Evolutionary conservation across 2,797 vertebrate species (phyloP).

Genomic region (Rhinoraja longicauda): DNA sequence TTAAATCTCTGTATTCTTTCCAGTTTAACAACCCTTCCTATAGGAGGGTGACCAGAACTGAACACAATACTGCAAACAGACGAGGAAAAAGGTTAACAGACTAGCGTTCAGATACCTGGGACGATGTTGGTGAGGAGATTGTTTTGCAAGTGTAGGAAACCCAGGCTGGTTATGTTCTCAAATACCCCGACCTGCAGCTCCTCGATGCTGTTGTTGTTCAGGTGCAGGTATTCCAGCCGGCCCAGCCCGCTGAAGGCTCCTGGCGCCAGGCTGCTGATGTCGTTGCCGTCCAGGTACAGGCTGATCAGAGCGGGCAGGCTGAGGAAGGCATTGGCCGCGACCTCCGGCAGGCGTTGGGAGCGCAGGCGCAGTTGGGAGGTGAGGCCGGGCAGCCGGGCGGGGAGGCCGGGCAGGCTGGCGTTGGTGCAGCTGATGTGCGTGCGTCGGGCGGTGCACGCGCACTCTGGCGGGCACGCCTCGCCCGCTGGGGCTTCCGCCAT

Average conservation of each 20-base stretch:
- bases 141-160: conserved; percentile 42
- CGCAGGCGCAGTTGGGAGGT: neutral
- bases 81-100: neutral
- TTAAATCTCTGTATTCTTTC: too few relatives aligned
- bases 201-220: conserved; percentile 37
- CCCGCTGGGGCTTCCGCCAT: neutral
- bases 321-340: neutral
- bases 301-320: neutral
- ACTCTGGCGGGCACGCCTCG: neutral
- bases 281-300: neutral
- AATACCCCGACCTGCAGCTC: conserved; percentile 40
- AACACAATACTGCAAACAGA: too few relatives aligned
- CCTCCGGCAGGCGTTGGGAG: neutral
- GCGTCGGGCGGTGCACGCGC: neutral
- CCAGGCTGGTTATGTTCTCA: conserved; percentile 40
- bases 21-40: too few relatives aligned
- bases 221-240: conserved; percentile 39
- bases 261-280: rapidly evolving
- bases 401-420: conserved; percentile 27
- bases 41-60: too few relatives aligned
- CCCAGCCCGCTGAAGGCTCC: neutral
- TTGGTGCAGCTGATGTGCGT: neutral
- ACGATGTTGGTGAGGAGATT: conserved; percentile 41
- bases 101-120: conserved; percentile 40
- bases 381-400: neutral